Percentiles rank a stretch among this genome's conserved stretches.
Evolutionary conservation across 2,888 invertebrate genomes (phyloP).

Genomic region (Incurvaria masculella): DNA sequence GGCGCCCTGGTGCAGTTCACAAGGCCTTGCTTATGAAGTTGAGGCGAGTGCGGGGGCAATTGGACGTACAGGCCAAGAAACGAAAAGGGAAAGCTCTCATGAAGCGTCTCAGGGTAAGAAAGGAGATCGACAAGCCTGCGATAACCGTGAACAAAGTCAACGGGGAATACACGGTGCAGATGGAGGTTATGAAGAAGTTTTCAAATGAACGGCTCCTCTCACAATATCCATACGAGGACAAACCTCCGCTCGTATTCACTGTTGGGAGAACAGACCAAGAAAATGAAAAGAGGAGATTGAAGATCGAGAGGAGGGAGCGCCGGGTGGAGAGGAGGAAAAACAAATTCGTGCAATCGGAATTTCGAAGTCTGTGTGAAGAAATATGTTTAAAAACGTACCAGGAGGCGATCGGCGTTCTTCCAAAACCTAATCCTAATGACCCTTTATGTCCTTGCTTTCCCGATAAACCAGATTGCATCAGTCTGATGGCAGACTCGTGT

Average conservation of each 20-base stretch:
- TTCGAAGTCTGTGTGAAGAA: constrained; percentile 34
- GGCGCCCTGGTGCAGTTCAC: constrained; percentile 44
- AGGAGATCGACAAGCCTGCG: constrained; percentile 29
- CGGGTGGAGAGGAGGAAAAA: constrained; percentile 25
- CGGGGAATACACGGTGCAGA: constrained; percentile 36
- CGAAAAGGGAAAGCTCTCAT: constrained; percentile 18
- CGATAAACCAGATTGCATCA: constrained; percentile 21
- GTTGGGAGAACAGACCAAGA: constrained; percentile 31
- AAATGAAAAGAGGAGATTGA: constrained; percentile 23
- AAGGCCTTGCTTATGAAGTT: constrained; percentile 28
- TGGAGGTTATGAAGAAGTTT: constrained; percentile 42
- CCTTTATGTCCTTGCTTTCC: constrained; percentile 33
- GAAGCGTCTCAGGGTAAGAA: constrained; percentile 24
- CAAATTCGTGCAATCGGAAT: constrained; percentile 31
- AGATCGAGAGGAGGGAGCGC: constrained; percentile 22
- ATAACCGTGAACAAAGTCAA: constrained; percentile 32
- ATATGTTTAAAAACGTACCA: constrained; percentile 31
- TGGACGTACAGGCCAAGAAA: constrained; percentile 19
- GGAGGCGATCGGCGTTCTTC: constrained; percentile 25
- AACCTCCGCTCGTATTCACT: constrained; percentile 31
- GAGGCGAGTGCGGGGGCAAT: constrained; percentile 23
- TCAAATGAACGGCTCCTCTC: constrained; percentile 39
- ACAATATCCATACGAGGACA: constrained; percentile 37
- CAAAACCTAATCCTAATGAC: constrained; percentile 36
- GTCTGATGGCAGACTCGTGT: constrained; percentile 24